Base-by-base conservation (phyloP, 2,113 vertebrate species). In the Corythoichthys haematopterus region DNA sequence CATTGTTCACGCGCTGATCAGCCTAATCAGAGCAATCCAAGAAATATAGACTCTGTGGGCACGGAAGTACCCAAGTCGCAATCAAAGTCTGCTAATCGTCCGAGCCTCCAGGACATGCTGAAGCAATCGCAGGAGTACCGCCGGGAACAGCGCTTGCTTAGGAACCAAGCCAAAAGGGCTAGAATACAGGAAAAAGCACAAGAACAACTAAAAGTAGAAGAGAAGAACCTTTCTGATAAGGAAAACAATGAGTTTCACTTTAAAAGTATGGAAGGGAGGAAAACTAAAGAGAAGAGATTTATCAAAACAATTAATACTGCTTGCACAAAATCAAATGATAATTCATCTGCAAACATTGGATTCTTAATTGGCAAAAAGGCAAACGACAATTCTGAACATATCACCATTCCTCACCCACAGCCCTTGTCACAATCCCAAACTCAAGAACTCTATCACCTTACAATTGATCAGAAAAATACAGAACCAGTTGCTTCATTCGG, bases 51-150 rank as follows among this genome's bases (percentile, higher is more conserved):
- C 65, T 38, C 57, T 15, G 43, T 33, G 28, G 45, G 67, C 14
- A 47, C 11, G 40, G 62, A 53, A n/a, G 51, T 14, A 47, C 55
- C 70, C 8, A 38, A 77, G 13, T 53, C 10, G 10, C 72, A 75
- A n/a, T 64, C 35, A 11, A 66, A 70, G 5, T 38, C 56, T 10
- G 64, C 85, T 37, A 79, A 83, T 79, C 85, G 71, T 3, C 66
- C 84, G 35, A 91, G 88, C 68, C 89, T 92, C 37, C 91, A 92
- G 76, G 88, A 81, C 65, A 75, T 92, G 59, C 70, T 92, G 16
- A 91, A 90, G 81, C 91, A 88, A 80, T 93, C 92, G 68, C 90
- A 91, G 78, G 91, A 91, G 77, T 90, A 89, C 57, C 83, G 88
- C 47, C 77, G 69, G 43, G 77, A 65, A 48, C 91, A 92, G 75